Base-by-base conservation (phyloP, 1,140 invertebrate genomes). In the Cotesia chilonis region DNA sequence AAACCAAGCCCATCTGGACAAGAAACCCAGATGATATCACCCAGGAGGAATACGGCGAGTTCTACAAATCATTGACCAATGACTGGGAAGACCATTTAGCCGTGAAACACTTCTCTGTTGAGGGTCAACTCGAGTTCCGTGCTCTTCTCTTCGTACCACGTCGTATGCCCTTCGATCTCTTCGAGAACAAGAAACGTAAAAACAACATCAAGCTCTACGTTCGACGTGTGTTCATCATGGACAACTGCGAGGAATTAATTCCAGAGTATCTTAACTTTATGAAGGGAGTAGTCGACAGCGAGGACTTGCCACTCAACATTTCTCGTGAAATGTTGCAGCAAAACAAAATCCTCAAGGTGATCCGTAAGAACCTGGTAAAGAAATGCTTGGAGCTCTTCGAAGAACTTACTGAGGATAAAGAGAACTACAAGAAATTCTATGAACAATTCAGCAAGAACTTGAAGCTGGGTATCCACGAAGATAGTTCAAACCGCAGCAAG, bases 61-160 rank as follows among this genome's bases (percentile, higher is more conserved):
- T 99, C 89, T 99, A 99, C 92, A 99, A 99, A 87, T 96, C 95
- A 0, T 88, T 99, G 10, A 98, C 97, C 73, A 99, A 99, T 81
- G 98, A 99, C 84, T 99, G 97, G 98, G 98, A 99, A 88, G 97
- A 99, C 82, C 97, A 99, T 89, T 88, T 99, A 60, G 97, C 97
- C 72, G 97, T 99, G 0, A 99, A 99, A 84, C 98, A 99, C 84
- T 99, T 99, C 91, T 97, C 96, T 3, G 97, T 99, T 41, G 98
- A 99, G 88, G 98, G 98, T 79, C 97, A 99, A 82, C 88, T 99
- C 4, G 97, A 99, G 87, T 99, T 99, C 92, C 90, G 96, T 77
- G 97, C 97, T 57, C 90, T 99, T 2, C 89, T 99, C 3, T 99
- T 98, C 82, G 92, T 98, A 6, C 98, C 98, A 20, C 92, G 96